These are phyloP conservation scores for Drosophila grimshawi DNA, from an alignment of 1,140 invertebrate species.

Conservation along the genomic window DNA sequence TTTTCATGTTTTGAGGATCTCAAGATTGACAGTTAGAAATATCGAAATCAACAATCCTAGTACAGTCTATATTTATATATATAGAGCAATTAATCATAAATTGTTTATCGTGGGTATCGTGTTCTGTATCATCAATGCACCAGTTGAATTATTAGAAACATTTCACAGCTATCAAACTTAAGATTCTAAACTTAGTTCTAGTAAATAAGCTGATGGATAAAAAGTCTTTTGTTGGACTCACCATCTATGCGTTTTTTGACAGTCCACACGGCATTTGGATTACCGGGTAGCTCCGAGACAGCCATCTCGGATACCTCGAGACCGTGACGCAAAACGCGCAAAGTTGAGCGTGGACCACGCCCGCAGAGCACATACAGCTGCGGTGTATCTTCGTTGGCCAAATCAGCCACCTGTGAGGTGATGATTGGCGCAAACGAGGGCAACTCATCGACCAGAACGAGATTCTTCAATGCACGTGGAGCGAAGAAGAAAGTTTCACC, in stretches of 20 bases:
- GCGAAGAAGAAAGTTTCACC: conserved; percentile 99
- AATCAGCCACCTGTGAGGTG: conserved; percentile 89
- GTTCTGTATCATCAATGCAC: conserved; percentile 78
- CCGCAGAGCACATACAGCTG: conserved; percentile 99
- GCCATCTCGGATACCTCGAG: conserved; percentile 99
- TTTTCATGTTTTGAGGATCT: not conserved
- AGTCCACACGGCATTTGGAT: conserved; percentile 99
- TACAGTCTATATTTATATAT: conserved; percentile 59
- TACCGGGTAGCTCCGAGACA: conserved; percentile 99
- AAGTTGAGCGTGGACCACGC: conserved; percentile 95
- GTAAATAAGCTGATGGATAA: conserved; percentile 1
- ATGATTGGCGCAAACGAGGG: conserved; percentile 98
- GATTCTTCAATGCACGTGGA: conserved; percentile 96
- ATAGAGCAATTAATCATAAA: conserved; percentile 45
- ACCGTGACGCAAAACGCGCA: conserved; percentile 97
- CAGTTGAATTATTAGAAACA: conserved; percentile 73
- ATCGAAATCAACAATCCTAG: conserved; percentile 39
- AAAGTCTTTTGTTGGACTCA: conserved; percentile 59
- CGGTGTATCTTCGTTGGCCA: conserved; percentile 99
- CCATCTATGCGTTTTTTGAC: conserved; percentile 96
- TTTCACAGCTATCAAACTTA: conserved; percentile 55
- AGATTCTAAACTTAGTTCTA: conserved; percentile 37
- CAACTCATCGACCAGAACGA: conserved; percentile 99
- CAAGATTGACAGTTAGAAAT: not conserved
- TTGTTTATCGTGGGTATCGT: conserved; percentile 29